Percentiles rank a stretch among this genome's conserved stretches.
Evolutionary conservation across 2,113 vertebrate genomes (phyloP).

Genomic region (Terrapene triunguis): DNA sequence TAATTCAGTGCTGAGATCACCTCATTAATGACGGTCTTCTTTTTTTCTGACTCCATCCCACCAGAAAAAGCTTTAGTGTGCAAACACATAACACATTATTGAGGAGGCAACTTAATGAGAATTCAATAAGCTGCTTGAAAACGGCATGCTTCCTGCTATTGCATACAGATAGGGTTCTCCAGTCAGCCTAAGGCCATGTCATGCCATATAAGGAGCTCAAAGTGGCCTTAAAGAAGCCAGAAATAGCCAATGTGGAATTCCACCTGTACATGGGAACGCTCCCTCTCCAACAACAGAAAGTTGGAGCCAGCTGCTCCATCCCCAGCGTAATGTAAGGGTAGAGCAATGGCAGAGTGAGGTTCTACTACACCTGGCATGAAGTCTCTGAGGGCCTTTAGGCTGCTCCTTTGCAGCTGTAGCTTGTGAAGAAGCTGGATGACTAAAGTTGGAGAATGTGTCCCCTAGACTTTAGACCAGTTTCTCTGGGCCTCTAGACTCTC

Average conservation of each 20-base stretch:
- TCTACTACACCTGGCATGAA: fast-evolving
- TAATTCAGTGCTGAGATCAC: slow-evolving; percentile 50
- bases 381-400: neutral
- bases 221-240: neutral
- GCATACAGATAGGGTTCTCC: neutral
- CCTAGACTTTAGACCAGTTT: neutral
- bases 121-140: neutral
- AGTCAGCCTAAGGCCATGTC: neutral
- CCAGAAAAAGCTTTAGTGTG: slow-evolving; percentile 20
- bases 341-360: neutral
- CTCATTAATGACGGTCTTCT: slow-evolving; percentile 46
- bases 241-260: neutral
- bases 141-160: neutral
- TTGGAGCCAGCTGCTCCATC: neutral
- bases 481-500: neutral
- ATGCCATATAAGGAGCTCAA: neutral
- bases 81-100: neutral
- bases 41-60: slow-evolving; percentile 4
- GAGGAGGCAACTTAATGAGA: neutral
- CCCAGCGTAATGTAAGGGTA: neutral
- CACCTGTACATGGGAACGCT: neutral
- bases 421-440: neutral
- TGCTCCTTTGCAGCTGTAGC: neutral
- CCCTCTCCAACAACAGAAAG: neutral
- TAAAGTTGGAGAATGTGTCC: neutral